Conservation (phyloP, 64 coral and sea anemone genomes). For the Cladopsammia gracilis region DNA sequence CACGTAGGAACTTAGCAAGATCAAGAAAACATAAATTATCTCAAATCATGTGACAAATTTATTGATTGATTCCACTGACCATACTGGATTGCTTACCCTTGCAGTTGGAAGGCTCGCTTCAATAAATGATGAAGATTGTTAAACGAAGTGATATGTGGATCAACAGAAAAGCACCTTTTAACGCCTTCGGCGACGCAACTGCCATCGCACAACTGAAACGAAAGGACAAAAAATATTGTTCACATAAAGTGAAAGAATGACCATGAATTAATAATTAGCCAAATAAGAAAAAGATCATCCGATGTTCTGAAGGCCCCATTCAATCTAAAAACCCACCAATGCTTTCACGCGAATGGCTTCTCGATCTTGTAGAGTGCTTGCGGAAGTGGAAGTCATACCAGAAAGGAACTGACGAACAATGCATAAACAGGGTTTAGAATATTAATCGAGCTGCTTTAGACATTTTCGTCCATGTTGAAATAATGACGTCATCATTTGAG, state of each 20-base stretch:
- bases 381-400: slow-evolving; percentile 1
- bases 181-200: slow-evolving; percentile 18
- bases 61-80: neutral
- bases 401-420: neutral
- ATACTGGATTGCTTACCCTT: slow-evolving; percentile 53
- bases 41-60: neutral
- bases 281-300: slow-evolving; percentile 1
- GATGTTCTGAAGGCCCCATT: neutral
- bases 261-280: neutral
- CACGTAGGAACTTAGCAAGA: no score
- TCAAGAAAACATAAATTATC: neutral
- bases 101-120: slow-evolving; percentile 81
- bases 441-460: neutral
- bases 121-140: slow-evolving; percentile 83
- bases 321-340: slow-evolving; percentile 55
- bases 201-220: slow-evolving; percentile 72
- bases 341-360: slow-evolving; percentile 94
- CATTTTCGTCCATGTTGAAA: neutral
- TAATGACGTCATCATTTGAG: slow-evolving; percentile 10
- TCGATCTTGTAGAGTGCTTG: slow-evolving; percentile 77
- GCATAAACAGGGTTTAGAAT: neutral
- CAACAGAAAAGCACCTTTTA: slow-evolving; percentile 85
- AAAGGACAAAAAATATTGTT: slow-evolving; percentile 11
- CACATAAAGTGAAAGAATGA: neutral
- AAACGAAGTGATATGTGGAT: slow-evolving; percentile 96